Conservation (phyloP, 2,797 vertebrate species). For the Perodicticus potto region DNA sequence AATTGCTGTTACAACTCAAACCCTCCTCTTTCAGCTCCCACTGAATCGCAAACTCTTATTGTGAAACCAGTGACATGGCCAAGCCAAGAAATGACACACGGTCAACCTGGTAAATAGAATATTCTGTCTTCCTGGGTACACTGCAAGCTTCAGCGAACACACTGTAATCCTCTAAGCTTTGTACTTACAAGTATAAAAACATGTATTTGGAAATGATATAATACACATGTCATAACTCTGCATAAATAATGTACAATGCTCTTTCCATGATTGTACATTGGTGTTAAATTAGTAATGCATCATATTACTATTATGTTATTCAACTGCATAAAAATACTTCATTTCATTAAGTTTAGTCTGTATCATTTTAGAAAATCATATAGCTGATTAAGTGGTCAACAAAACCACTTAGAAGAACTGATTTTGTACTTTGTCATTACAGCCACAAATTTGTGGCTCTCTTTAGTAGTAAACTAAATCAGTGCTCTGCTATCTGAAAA, state of each 20-base stretch:
- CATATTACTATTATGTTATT: constrained; percentile 7
- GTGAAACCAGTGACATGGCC: constrained; percentile 80
- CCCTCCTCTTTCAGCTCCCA: constrained; percentile 83
- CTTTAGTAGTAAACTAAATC: constrained; percentile 13
- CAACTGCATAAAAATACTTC: background rate
- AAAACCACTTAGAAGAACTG: background rate
- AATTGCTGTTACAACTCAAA: constrained; percentile 61
- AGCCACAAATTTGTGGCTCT: background rate
- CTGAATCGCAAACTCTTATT: constrained; percentile 78
- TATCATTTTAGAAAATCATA: background rate
- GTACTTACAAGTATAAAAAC: constrained; percentile 47
- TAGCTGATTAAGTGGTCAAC: background rate
- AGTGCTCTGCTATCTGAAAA: background rate
- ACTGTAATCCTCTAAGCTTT: background rate
- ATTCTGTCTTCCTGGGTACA: constrained; percentile 58
- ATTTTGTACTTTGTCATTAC: constrained; percentile 25
- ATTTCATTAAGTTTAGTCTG: background rate
- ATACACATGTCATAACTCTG: background rate
- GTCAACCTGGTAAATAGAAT: constrained; percentile 83
- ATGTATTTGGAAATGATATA: background rate
- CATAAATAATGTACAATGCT: background rate
- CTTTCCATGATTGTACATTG: background rate
- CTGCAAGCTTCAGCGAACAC: background rate
- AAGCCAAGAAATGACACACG: constrained; percentile 83
- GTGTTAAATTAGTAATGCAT: constrained; percentile 29